phyloP scores from a whole-genome alignment of 2,797 vertebrate species.

The Epinephelus coioides region DNA sequence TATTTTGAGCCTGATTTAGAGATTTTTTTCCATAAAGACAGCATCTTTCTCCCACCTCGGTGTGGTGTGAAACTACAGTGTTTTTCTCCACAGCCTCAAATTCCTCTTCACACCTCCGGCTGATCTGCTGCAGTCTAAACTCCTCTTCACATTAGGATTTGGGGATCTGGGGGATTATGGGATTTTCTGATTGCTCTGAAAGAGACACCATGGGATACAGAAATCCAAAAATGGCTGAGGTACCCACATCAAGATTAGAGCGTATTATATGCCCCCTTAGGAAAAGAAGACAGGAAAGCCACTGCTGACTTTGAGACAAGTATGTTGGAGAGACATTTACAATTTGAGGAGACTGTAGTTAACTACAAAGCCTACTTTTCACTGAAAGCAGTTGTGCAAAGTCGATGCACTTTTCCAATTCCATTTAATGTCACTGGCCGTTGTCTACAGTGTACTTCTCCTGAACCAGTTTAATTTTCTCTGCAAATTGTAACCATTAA shows the following conservation, averaged over 20 bases:
- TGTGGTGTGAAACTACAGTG: slow-evolving; percentile 14
- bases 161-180: slow-evolving; percentile 80
- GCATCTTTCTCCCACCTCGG: slow-evolving; percentile 14
- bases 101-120: slow-evolving; percentile 56
- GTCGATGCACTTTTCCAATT: slow-evolving; percentile 28
- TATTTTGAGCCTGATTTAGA: background rate
- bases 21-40: background rate
- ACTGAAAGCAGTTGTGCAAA: slow-evolving; percentile 13
- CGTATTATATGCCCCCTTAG: slow-evolving; percentile 62
- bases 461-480: slow-evolving; percentile 36
- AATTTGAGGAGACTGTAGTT: slow-evolving; percentile 32
- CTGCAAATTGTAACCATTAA: slow-evolving; percentile 28
- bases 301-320: slow-evolving; percentile 44
- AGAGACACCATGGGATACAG: slow-evolving; percentile 77
- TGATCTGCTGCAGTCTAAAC: slow-evolving; percentile 66
- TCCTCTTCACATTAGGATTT: slow-evolving; percentile 73
- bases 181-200: slow-evolving; percentile 81
- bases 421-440: slow-evolving; percentile 25
- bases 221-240: slow-evolving; percentile 79
- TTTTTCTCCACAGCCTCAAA: slow-evolving; percentile 26
- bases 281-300: slow-evolving; percentile 43
- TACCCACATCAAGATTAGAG: slow-evolving; percentile 81
- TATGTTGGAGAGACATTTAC: slow-evolving; percentile 42
- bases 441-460: slow-evolving; percentile 27
- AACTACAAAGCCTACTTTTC: slow-evolving; percentile 18